A percentile compares a stretch with the other conserved stretches of the same genome.
Conservation (phyloP, 2,113 vertebrate genomes). For the Pedetes capensis region DNA sequence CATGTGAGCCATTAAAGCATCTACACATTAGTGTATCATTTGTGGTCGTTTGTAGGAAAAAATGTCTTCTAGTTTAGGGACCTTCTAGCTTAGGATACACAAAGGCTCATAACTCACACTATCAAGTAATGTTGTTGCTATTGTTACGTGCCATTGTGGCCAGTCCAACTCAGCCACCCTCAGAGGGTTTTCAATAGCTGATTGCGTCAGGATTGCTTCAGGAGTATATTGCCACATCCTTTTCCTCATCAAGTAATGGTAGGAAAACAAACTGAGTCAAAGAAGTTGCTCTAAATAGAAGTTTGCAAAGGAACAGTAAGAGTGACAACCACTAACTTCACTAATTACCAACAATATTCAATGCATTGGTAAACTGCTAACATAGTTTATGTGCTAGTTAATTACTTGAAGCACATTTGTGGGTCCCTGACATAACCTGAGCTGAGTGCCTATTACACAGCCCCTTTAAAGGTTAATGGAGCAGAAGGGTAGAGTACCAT, state of each 20-base stretch:
- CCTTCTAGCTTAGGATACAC: neutral
- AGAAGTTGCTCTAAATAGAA: slow-evolving; percentile 70
- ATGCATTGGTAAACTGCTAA: neutral
- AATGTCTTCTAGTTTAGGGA: neutral
- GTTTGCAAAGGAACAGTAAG: neutral
- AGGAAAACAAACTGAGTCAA: slow-evolving; percentile 13
- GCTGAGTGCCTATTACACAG: neutral
- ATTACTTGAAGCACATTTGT: neutral
- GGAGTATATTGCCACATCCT: too few relatives aligned
- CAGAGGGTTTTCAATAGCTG: too few relatives aligned
- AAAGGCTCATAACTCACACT: neutral
- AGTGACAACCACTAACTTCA: neutral
- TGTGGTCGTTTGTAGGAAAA: neutral
- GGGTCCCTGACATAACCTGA: neutral
- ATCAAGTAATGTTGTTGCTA: neutral
- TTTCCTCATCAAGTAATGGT: neutral
- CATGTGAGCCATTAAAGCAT: neutral
- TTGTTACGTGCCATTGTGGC: too few relatives aligned
- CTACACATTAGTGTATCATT: neutral
- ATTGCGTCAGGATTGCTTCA: too few relatives aligned
- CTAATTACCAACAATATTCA: slow-evolving; percentile 26
- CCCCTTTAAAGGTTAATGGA: slow-evolving; percentile 32
- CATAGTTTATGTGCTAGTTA: neutral
- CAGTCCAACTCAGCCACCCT: too few relatives aligned
- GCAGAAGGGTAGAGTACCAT: slow-evolving; percentile 19